phyloP scores from a whole-genome alignment of 2,113 vertebrate species.

The Podocnemis expansa region DNA sequence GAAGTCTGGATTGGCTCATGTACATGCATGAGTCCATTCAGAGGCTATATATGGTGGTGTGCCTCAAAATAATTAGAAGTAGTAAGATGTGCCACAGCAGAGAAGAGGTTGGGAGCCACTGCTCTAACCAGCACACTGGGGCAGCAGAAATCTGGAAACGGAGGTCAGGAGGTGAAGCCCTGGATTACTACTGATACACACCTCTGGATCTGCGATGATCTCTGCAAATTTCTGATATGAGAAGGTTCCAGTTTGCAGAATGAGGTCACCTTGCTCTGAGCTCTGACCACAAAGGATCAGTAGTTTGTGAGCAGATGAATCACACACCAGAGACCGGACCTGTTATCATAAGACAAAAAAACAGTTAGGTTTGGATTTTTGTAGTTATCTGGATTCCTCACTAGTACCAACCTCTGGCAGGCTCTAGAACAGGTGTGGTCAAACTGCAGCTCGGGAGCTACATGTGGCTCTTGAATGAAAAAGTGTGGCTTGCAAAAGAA shows the following conservation, averaged over 20 bases:
- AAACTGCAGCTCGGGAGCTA: too few species aligned
- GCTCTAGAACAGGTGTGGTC: background rate
- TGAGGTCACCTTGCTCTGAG: slow-evolving; percentile 89
- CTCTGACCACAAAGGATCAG: slow-evolving; percentile 91
- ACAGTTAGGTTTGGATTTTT: background rate
- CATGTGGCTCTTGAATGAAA: too few species aligned
- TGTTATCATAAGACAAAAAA: slow-evolving; percentile 43
- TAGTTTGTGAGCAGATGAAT: slow-evolving; percentile 86
- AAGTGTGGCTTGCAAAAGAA: too few species aligned
- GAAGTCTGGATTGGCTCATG: too few species aligned
- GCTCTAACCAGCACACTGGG: background rate
- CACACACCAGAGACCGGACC: slow-evolving; percentile 88
- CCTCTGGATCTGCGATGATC: slow-evolving; percentile 87
- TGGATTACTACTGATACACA: slow-evolving; percentile 66
- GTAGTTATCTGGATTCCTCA: background rate
- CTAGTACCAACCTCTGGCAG: background rate
- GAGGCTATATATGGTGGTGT: too few species aligned
- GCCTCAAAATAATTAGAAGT: too few species aligned
- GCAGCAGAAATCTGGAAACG: background rate
- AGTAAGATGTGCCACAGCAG: too few species aligned
- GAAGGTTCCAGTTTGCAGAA: slow-evolving; percentile 89
- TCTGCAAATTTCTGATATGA: slow-evolving; percentile 86
- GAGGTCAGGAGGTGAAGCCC: background rate
- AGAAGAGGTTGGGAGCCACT: too few species aligned
- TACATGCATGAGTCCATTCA: too few species aligned